Conservation (phyloP, 2,797 vertebrate genomes). For the Falco berigora region DNA sequence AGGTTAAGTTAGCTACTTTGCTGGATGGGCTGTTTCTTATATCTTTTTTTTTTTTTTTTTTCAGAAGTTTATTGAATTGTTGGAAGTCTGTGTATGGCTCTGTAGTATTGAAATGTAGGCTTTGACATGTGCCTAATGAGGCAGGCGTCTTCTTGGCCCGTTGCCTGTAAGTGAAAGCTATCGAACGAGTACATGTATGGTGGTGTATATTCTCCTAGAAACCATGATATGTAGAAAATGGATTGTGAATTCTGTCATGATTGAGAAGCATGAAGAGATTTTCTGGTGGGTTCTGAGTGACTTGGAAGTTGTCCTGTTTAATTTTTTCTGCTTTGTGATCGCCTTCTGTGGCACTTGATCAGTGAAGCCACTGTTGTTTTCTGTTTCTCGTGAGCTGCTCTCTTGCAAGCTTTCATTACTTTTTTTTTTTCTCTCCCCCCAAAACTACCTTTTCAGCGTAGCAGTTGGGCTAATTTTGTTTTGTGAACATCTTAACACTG, state of each 20-base stretch:
- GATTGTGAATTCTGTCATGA: not conserved
- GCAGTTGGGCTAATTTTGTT: not conserved
- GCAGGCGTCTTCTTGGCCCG: not conserved
- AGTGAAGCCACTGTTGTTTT: not conserved
- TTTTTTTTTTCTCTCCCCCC: not conserved
- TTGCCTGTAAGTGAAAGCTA: not conserved
- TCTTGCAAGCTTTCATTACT: not conserved
- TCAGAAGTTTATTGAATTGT: not conserved
- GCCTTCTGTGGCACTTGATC: not conserved
- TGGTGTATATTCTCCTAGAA: not conserved
- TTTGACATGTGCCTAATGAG: not conserved
- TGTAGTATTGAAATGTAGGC: not conserved
- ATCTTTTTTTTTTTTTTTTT: not conserved
- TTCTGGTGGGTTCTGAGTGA: not conserved
- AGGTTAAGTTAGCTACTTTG: not conserved
- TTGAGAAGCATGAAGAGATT: not conserved
- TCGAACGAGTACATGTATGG: fast-evolving
- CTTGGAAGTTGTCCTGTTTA: not conserved
- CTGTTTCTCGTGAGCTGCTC: not conserved
- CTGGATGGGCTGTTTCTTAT: not conserved
- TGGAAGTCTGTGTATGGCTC: not conserved
- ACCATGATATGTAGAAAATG: not conserved
- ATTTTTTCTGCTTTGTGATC: not conserved
- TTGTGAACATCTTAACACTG: not conserved
- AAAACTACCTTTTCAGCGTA: not conserved